Percentiles rank a stretch among this genome's conserved stretches.
phyloP scores from a whole-genome alignment of 1,140 invertebrate genomes.

The Limonius californicus region DNA sequence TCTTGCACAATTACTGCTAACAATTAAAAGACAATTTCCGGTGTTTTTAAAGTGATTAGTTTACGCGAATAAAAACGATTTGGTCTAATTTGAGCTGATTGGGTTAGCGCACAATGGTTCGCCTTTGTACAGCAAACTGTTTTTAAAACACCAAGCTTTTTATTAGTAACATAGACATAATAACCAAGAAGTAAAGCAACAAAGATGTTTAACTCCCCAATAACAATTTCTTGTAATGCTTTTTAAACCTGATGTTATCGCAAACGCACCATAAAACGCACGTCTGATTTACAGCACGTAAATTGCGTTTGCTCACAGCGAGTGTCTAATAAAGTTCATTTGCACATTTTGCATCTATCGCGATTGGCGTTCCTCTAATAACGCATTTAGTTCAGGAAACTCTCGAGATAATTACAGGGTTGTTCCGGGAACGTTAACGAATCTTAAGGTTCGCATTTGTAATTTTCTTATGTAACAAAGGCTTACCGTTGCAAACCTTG shows the following conservation, averaged over 20 bases:
- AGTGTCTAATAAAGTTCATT: neutral
- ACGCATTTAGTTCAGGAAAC: no score
- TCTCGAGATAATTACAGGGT: no score
- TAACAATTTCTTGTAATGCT: slow-evolving; percentile 5
- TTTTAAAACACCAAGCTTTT: no score
- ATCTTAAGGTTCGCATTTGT: neutral
- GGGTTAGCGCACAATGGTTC: no score
- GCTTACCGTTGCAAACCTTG: neutral
- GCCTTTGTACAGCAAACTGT: neutral
- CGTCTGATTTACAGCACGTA: neutral
- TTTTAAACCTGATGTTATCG: slow-evolving; percentile 3
- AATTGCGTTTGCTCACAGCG: neutral
- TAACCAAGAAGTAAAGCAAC: neutral
- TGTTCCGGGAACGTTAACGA: no score
- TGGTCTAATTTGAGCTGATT: neutral
- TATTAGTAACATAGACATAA: no score
- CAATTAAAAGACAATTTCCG: no score
- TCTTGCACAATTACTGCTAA: no score
- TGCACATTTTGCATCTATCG: no score
- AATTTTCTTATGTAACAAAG: neutral
- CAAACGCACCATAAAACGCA: neutral
- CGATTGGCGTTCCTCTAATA: no score
- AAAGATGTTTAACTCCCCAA: slow-evolving; percentile 7
- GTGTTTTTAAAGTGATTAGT: no score
- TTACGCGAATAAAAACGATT: no score